Evolutionary conservation across 2,113 vertebrate genomes (phyloP), one percentile per base, ranked within the genome.

Genomic region (Planiliza haematocheilus): DNA sequence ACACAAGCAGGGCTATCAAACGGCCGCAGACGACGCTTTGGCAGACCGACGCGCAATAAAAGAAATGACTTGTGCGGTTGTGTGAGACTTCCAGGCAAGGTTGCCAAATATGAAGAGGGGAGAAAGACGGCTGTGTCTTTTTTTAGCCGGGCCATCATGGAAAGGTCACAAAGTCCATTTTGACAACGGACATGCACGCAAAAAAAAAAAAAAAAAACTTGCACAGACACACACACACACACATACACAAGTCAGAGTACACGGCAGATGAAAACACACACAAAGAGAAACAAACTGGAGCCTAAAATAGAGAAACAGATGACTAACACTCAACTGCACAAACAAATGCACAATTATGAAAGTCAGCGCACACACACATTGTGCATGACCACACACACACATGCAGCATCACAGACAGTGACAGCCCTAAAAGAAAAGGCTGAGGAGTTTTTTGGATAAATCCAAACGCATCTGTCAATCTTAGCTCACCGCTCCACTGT

Each of bases 221-320:
- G 17, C 24, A 58, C 55, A 59, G 57, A 17, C 12, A 13, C 48
- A 59, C 61, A 60, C 30, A 58, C 42, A 49, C 55, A 68, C 10
- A 58, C 60, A 56, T 62, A 67, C 74, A 74, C 36, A 64, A 36
- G 20, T 36, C n/a, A 13, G 39, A 34, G 38, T 16, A 49, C 49
- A 51, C 14, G 3, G 21, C 11, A 49, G 41, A 45, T 48, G 18
- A 59, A 56, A 60, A 12, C 41, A 64, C 73, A 61, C 46, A 59
- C 50, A 70, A 51, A 51, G 7, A 70, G 57, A 84, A 86, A 83
- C 53, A 77, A 77, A 84, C 59, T 37, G 4, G 14, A 62, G 42
- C 24, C 62, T 61, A 74, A 82, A 89, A 84, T 77, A 85, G 67
- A 86, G 51, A 50, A 69, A 75, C 62, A 78, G 70, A 75, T 82